Conservation (phyloP, 2,888 invertebrate species). For the Harpalus rubripes region DNA sequence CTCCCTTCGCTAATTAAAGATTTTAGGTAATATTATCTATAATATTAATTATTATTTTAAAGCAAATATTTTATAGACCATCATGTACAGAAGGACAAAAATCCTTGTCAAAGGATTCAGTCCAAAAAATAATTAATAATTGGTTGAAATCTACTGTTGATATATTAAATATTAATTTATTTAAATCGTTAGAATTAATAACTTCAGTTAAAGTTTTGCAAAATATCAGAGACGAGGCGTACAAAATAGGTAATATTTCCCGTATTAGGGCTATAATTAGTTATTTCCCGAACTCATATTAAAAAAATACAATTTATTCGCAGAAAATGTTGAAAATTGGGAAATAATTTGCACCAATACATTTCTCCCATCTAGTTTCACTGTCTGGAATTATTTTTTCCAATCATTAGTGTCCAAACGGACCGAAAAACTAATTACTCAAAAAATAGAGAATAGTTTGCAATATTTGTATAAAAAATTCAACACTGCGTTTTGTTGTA, state of each 20-base stretch:
- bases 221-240: slow-evolving; percentile 85
- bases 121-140: slow-evolving; percentile 78
- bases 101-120: slow-evolving; percentile 71
- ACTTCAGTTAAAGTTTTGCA: slow-evolving; percentile 86
- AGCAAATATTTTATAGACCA: slow-evolving; percentile 42
- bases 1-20: slow-evolving; percentile 76
- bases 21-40: slow-evolving; percentile 73
- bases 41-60: slow-evolving; percentile 48
- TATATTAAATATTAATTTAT: slow-evolving; percentile 80
- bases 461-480: slow-evolving; percentile 77
- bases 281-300: no score
- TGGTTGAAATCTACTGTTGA: slow-evolving; percentile 84
- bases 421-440: slow-evolving; percentile 82
- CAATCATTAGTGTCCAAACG: slow-evolving; percentile 86
- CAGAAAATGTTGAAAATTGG: slow-evolving; percentile 84
- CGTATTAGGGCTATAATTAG: no score
- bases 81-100: slow-evolving; percentile 58
- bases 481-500: slow-evolving; percentile 72
- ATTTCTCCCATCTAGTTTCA: slow-evolving; percentile 79
- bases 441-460: slow-evolving; percentile 72
- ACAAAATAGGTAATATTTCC: slow-evolving; percentile 79
- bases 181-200: slow-evolving; percentile 82
- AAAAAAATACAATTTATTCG: no score
- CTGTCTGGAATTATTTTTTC: slow-evolving; percentile 87
- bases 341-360: slow-evolving; percentile 81